Evolutionary conservation across 2,888 invertebrate genomes (phyloP).

Genomic region (Apoda limacodes): DNA sequence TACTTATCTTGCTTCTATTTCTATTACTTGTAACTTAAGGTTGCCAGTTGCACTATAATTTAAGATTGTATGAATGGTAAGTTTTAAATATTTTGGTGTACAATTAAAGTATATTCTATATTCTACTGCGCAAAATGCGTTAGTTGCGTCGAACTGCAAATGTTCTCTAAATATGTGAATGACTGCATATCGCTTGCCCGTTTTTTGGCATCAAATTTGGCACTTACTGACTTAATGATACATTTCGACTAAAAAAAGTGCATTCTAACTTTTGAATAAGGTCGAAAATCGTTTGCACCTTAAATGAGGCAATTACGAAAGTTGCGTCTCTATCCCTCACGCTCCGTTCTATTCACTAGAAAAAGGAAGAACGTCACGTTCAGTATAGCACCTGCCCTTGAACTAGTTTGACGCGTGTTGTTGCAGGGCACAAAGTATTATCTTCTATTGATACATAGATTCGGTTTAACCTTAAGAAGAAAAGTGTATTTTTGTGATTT

Average conservation of each 20-base stretch:
- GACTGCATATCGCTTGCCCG: slow-evolving; percentile 7
- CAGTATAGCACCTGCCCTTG: background rate
- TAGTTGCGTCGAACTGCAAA: too few species aligned
- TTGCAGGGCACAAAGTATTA: background rate
- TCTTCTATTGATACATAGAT: slow-evolving; percentile 3
- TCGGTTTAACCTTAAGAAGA: slow-evolving; percentile 5
- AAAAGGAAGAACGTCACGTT: slow-evolving; percentile 4
- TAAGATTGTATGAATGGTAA: too few species aligned
- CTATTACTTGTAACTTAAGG: too few species aligned
- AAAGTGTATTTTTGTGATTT: slow-evolving; percentile 9
- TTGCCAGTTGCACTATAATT: too few species aligned
- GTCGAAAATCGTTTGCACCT: slow-evolving; percentile 6
- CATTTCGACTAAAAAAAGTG: slow-evolving; percentile 10
- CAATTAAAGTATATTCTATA: too few species aligned
- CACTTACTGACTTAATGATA: slow-evolving; percentile 9
- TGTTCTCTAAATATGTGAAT: too few species aligned
- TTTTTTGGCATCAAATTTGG: slow-evolving; percentile 6
- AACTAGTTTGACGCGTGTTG: background rate
- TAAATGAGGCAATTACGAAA: slow-evolving; percentile 5
- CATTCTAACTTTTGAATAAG: slow-evolving; percentile 9
- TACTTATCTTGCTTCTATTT: too few species aligned
- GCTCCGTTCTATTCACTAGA: slow-evolving; percentile 6
- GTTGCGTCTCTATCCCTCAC: slow-evolving; percentile 7
- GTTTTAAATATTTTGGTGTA: too few species aligned
- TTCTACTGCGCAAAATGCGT: too few species aligned